Evolutionary conservation across 2,888 invertebrate genomes (phyloP).

Genomic region (Oasisia sp.): DNA sequence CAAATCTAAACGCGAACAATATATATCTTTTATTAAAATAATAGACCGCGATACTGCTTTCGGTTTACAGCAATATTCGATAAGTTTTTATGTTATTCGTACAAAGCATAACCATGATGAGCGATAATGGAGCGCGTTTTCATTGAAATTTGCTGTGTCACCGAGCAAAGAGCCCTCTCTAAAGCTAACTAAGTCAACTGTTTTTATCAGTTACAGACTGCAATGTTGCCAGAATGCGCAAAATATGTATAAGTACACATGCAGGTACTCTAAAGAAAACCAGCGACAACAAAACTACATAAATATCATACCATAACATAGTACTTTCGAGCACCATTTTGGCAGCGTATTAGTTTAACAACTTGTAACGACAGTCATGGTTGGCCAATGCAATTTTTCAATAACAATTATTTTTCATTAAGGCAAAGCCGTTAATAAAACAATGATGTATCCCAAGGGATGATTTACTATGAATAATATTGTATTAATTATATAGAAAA

Average conservation of each 20-base stretch:
- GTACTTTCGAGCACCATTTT: slow-evolving; percentile 98
- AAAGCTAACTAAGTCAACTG: not conserved
- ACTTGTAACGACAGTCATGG: not conserved
- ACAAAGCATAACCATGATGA: not conserved
- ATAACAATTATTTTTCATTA: slow-evolving; percentile 19
- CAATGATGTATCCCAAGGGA: no score
- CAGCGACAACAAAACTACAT: not conserved
- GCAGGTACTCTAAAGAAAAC: not conserved
- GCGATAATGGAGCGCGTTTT: not conserved
- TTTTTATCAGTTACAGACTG: not conserved
- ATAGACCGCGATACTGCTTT: not conserved
- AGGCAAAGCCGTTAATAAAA: not conserved
- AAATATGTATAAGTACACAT: not conserved
- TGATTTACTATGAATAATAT: not conserved
- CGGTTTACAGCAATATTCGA: not conserved
- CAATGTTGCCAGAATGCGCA: not conserved
- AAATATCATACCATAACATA: slow-evolving; percentile 85
- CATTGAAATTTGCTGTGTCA: slow-evolving; percentile 27
- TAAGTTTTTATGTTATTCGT: not conserved
- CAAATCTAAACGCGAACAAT: no score
- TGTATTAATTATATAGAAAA: not conserved
- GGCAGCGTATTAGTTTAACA: not conserved
- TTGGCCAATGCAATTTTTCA: not conserved
- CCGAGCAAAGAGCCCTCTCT: not conserved
- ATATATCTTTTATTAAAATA: no score